Conservation (phyloP, 2,888 invertebrate genomes). For the Subacronicta megacephala region DNA sequence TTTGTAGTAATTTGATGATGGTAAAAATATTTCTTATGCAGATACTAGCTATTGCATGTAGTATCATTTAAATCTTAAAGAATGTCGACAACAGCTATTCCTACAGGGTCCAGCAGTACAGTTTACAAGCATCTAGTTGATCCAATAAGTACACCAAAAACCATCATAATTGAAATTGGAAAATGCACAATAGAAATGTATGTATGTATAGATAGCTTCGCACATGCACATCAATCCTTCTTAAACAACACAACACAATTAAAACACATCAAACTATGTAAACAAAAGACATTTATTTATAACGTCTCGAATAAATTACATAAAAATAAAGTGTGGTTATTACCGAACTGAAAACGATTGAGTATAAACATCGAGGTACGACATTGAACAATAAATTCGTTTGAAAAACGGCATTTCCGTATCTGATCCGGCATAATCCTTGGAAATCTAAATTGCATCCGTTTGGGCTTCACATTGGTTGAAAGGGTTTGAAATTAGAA, state of each 20-base stretch:
- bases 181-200: constrained; percentile 7
- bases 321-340: constrained; percentile 46
- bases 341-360: constrained; percentile 41
- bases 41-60: no score
- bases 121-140: no score
- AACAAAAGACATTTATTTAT: constrained; percentile 61
- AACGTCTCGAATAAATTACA: constrained; percentile 60
- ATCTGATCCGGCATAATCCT: constrained; percentile 57
- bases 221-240: constrained; percentile 17
- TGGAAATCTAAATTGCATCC: constrained; percentile 63
- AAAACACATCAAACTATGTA: constrained; percentile 57
- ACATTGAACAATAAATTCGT: constrained; percentile 52
- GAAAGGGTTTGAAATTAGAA: constrained; percentile 53
- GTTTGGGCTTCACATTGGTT: constrained; percentile 46
- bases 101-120: no score
- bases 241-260: constrained; percentile 32
- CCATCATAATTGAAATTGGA: no score
- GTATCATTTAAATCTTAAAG: no score
- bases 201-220: no score
- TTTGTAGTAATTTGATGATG: no score
- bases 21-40: no score
- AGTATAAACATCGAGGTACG: constrained; percentile 34
- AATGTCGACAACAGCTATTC: no score
- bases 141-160: no score
- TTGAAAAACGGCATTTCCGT: constrained; percentile 50